These are phyloP conservation scores for Drosophila parthenogenetica DNA, from an alignment of 2,888 invertebrate species.

Conservation along the genomic window DNA sequence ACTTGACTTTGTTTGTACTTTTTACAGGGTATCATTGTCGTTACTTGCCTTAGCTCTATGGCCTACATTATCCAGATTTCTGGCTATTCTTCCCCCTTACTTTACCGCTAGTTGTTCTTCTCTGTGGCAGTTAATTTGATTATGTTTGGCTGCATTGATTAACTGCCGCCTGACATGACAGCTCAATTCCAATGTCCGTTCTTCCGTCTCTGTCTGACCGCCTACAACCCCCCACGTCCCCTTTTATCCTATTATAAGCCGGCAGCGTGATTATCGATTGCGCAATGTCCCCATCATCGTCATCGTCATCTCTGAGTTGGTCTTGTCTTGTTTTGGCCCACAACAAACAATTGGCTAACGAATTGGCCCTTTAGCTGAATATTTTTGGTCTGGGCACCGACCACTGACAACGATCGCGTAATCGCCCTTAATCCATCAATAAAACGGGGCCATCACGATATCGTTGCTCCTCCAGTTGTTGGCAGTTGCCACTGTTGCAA, in stretches of 20 bases:
- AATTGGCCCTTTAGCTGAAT: conserved; percentile 68
- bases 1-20: too few relatives aligned
- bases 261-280: conserved; percentile 77
- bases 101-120: conserved; percentile 41
- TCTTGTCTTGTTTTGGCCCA: conserved; percentile 60
- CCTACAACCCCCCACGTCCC: conserved; percentile 1
- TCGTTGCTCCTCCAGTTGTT: conserved; percentile 63
- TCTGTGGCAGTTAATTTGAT: conserved; percentile 77
- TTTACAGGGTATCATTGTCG: conserved; percentile 4
- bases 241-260: conserved; percentile 19
- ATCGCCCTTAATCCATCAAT: conserved; percentile 85
- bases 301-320: conserved; percentile 38
- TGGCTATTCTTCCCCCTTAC: conserved; percentile 1
- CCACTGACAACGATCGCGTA: conserved; percentile 83
- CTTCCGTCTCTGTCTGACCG: background rate
- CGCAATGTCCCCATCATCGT: conserved; percentile 69
- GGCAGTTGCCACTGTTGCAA: conserved; percentile 63
- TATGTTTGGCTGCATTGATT: conserved; percentile 82
- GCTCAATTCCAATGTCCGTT: conserved; percentile 77
- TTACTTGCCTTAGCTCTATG: conserved; percentile 8
- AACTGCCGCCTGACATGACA: conserved; percentile 84
- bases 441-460: conserved; percentile 84
- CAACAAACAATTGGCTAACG: conserved; percentile 54
- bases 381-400: conserved; percentile 32
- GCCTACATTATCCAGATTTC: conserved; percentile 14